Evolutionary conservation across 2,888 invertebrate species (phyloP).

Genomic region (Unio delphinus): DNA sequence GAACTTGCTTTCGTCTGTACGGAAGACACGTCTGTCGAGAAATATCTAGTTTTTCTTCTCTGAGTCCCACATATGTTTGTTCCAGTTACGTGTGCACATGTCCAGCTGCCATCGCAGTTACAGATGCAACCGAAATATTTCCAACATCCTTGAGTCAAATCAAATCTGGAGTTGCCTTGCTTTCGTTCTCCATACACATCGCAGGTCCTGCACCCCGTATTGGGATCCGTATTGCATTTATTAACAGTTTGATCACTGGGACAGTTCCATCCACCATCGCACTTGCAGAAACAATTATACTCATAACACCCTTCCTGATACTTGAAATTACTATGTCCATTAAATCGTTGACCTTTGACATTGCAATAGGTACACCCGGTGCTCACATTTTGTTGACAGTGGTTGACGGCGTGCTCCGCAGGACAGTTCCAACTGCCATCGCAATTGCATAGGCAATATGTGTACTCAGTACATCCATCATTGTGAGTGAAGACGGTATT

Average conservation of each 20-base stretch:
- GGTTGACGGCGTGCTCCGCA: constrained; percentile 34
- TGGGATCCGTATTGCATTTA: constrained; percentile 38
- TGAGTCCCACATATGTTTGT: constrained; percentile 12
- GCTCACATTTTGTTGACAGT: constrained; percentile 34
- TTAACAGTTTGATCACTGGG: constrained; percentile 33
- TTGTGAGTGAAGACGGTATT: constrained; percentile 30
- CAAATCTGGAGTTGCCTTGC: constrained; percentile 35
- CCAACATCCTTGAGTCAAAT: constrained; percentile 34
- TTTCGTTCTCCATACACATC: constrained; percentile 14
- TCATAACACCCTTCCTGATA: constrained; percentile 37
- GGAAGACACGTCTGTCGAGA: no score
- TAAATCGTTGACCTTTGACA: constrained; percentile 26
- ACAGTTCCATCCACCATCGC: constrained; percentile 47
- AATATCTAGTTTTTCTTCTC: not conserved
- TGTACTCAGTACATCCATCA: constrained; percentile 6
- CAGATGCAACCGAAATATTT: constrained; percentile 41
- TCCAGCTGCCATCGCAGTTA: constrained; percentile 34
- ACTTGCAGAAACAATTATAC: constrained; percentile 46
- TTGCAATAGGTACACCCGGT: constrained; percentile 48
- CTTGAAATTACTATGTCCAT: constrained; percentile 32
- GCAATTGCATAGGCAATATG: constrained; percentile 31
- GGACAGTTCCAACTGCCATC: constrained; percentile 47
- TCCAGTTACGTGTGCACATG: constrained; percentile 9
- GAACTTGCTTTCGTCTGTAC: no score
- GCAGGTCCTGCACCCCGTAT: constrained; percentile 45